phyloP scores from a whole-genome alignment of 2,113 vertebrate genomes.

The Caretta caretta region DNA sequence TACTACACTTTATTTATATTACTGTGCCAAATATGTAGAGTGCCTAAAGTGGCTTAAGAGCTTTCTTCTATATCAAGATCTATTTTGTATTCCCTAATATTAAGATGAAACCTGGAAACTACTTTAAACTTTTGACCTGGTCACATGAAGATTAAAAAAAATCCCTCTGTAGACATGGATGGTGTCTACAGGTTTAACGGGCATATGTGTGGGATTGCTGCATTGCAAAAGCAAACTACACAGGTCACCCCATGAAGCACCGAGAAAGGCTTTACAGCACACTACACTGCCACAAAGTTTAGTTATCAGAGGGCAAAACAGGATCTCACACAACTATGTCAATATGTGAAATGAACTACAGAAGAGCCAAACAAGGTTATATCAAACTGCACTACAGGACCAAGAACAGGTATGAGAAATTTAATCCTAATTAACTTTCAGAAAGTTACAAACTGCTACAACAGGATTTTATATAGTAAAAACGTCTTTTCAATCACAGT shows the following conservation, averaged over 20 bases:
- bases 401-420: neutral
- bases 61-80: neutral
- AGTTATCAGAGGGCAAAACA: neutral
- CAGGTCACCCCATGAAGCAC: neutral
- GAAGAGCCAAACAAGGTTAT: neutral
- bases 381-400: neutral
- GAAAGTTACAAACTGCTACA: neutral
- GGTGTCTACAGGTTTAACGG: neutral
- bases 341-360: neutral
- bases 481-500: neutral
- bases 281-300: neutral
- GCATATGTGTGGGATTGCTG: neutral
- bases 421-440: neutral
- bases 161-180: neutral
- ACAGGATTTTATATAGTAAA: neutral
- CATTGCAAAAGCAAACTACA: neutral
- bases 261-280: neutral
- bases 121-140: fast-evolving
- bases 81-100: neutral
- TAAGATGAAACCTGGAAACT: neutral
- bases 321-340: neutral
- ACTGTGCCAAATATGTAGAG: neutral
- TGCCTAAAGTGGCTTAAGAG: neutral
- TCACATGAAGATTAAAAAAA: neutral
- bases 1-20: neutral